These are phyloP conservation scores for Bos javanicus DNA, from an alignment of 2,113 vertebrate genomes.

Conservation along the genomic window DNA sequence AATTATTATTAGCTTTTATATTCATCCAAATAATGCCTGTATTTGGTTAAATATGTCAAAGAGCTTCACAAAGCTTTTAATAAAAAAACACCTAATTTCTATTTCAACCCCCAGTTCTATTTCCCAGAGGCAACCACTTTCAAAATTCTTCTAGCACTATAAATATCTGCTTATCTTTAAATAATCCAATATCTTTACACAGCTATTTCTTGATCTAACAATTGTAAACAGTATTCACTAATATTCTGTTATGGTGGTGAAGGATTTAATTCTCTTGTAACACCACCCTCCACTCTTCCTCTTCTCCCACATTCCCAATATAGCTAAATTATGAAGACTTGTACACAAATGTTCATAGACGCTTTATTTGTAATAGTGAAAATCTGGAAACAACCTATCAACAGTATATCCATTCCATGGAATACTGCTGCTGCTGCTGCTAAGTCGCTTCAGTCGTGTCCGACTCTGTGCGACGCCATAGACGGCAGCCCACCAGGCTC, in stretches of 20 bases:
- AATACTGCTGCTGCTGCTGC: too few species aligned
- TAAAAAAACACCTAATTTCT: not conserved
- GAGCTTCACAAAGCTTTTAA: not conserved
- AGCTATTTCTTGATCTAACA: constrained; percentile 17
- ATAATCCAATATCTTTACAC: not conserved
- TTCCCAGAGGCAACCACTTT: not conserved
- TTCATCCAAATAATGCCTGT: not conserved
- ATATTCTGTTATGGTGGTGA: not conserved
- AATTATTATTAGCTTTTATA: not conserved
- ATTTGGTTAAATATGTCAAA: not conserved
- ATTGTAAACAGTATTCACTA: not conserved
- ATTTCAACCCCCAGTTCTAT: not conserved
- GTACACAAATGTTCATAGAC: not conserved
- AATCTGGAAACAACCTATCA: not conserved
- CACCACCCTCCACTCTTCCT: not conserved
- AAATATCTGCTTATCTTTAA: not conserved
- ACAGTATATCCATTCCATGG: not conserved
- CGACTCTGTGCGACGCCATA: rapidly evolving
- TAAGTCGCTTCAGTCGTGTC: too few species aligned
- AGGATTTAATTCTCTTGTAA: not conserved
- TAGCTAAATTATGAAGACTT: not conserved
- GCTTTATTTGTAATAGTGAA: not conserved
- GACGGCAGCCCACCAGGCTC: too few species aligned
- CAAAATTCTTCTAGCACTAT: not conserved
- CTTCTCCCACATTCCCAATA: not conserved